phyloP scores from a whole-genome alignment of 23 tunicate species.

The Corella eumyota region DNA sequence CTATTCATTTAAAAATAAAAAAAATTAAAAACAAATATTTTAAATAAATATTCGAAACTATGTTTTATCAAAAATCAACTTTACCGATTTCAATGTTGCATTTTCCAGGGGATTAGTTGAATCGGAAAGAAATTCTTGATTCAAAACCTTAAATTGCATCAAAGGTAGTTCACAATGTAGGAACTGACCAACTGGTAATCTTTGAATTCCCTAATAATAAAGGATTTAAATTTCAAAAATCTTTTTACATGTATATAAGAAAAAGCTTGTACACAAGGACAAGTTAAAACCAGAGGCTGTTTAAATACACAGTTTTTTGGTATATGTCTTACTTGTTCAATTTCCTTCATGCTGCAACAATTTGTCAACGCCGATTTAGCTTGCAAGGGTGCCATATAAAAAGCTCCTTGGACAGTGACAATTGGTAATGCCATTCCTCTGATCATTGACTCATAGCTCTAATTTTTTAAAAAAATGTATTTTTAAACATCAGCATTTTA shows the following conservation, averaged over 20 bases:
- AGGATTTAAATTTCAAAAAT: background rate
- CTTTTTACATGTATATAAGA: background rate
- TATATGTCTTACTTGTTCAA: constrained; percentile 33
- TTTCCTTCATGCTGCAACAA: constrained; percentile 42
- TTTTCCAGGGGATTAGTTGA: constrained; percentile 26
- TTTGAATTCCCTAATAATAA: constrained; percentile 22
- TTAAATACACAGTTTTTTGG: too few relatives aligned
- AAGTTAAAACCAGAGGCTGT: too few relatives aligned
- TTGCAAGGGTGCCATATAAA: constrained; percentile 15
- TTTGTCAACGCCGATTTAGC: constrained; percentile 15
- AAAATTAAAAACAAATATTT: too few relatives aligned
- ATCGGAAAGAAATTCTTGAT: constrained; percentile 8
- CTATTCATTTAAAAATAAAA: too few relatives aligned
- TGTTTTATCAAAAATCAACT: too few relatives aligned
- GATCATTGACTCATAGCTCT: constrained; percentile 34
- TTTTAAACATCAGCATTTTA: too few relatives aligned
- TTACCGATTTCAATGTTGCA: constrained; percentile 25
- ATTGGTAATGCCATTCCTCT: constrained; percentile 23
- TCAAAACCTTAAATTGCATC: constrained; percentile 19
- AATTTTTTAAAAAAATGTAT: too few relatives aligned
- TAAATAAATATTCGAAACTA: too few relatives aligned
- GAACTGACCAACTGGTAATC: constrained; percentile 36
- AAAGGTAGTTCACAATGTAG: constrained; percentile 43
- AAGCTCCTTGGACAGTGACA: constrained; percentile 23
- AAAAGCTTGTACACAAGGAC: too few relatives aligned